Base-by-base conservation (phyloP, 64 coral and sea anemone species). In the Montipora foliosa region DNA sequence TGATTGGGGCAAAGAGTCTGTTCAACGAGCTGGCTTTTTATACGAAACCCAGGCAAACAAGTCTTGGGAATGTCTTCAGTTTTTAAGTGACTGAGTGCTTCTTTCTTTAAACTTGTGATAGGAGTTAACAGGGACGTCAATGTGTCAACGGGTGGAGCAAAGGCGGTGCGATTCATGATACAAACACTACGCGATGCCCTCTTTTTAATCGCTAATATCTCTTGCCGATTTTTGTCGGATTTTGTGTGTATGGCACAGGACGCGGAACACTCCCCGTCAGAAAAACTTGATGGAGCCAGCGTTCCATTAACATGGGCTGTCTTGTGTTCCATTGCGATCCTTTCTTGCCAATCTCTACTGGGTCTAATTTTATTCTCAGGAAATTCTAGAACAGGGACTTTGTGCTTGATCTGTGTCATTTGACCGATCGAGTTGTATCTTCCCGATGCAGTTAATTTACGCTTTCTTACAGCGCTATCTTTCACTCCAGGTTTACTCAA, bases 71-170 rank as follows among this genome's bases (percentile, higher is more conserved):
- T 17, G 66, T 71, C 10, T 71, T 86, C 82, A 52, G 25, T 20
- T 50, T 19, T 86, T 0, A 72, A 50, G 6, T 50, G 25, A 49
- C 62, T 47, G 5, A 3, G 0, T 4, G 62, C 2, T 72, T 19
- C 67, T 47, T 86, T 86, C 3, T 10, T 86, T 19, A 86, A 86
- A 44, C 64, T 50, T 72, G 82, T 86, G 10, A n/a, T 45, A 22
- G 82, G 82, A 71, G 25, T 70, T 50, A 86, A 70, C 45, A 86
- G 66, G 17, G 44, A 22, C 16, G 47, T 72, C 8, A 46, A 3
- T n/a, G 66, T 67, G 17, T n/a, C 19, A 19, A 1, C 20, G 2
- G 45, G 17, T 21, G 16, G 2, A 2, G 16, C 46, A 62, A 14
- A 44, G 0, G 2, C 74, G 0, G n/a, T 24, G 19, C 19, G 10